Evolutionary conservation across 2,888 invertebrate genomes (phyloP).

Genomic region (Pandemis heparana): DNA sequence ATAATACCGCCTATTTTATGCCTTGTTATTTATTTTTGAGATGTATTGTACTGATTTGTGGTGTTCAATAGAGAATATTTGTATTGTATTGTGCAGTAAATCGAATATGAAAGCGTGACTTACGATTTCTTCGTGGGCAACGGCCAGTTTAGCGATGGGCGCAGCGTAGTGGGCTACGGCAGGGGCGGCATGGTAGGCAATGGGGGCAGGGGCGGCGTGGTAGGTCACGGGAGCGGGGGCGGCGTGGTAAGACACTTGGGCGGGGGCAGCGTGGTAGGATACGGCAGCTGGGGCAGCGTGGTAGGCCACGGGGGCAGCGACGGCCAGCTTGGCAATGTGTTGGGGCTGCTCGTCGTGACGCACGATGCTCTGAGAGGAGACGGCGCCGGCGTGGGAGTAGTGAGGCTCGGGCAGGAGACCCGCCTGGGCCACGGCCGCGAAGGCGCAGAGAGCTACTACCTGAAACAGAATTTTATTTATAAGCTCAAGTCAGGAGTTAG

Average conservation of each 20-base stretch:
- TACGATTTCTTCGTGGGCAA: no score
- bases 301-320: constrained; percentile 47
- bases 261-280: constrained; percentile 51
- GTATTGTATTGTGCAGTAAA: no score
- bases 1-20: no score
- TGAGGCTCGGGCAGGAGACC: constrained; percentile 64
- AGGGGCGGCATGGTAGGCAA: constrained; percentile 47
- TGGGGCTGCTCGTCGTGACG: constrained; percentile 67
- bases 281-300: constrained; percentile 51
- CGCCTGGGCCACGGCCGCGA: constrained; percentile 56
- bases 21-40: no score
- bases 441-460: constrained; percentile 57
- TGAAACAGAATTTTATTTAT: constrained; percentile 25
- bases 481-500: no score
- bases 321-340: constrained; percentile 25
- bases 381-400: constrained; percentile 62
- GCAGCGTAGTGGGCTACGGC: constrained; percentile 49
- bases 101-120: no score
- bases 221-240: constrained; percentile 43
- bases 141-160: no score
- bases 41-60: no score
- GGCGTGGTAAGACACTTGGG: constrained; percentile 47
- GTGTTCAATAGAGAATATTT: no score
- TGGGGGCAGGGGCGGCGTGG: constrained; percentile 47
- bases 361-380: constrained; percentile 69